Evolutionary conservation across 2,113 vertebrate species (phyloP).

Genomic region (Rhinolophus sinicus): DNA sequence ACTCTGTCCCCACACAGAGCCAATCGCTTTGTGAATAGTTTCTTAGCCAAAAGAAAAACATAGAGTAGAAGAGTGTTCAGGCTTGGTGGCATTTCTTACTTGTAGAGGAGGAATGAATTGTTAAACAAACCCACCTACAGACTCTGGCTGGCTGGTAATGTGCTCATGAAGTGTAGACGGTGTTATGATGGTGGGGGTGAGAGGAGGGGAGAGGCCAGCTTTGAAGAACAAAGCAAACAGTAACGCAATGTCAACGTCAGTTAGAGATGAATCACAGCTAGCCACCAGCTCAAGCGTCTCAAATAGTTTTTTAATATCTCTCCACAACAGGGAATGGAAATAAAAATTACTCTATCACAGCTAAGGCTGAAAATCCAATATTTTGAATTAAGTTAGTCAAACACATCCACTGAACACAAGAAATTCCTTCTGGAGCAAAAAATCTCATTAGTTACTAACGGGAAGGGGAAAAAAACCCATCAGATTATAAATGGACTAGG

Average conservation of each 20-base stretch:
- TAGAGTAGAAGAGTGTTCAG: neutral
- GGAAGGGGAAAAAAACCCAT: neutral
- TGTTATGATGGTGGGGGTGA: neutral
- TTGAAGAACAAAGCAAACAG: neutral
- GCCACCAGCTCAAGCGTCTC: neutral
- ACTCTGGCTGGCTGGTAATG: neutral
- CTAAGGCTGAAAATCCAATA: constrained; percentile 48
- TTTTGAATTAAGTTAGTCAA: constrained; percentile 61
- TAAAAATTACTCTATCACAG: constrained; percentile 22
- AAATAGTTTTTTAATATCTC: constrained; percentile 35
- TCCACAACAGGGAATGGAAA: neutral
- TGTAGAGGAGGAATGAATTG: neutral
- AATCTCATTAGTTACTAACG: constrained; percentile 25
- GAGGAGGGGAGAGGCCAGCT: neutral
- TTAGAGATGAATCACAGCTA: constrained; percentile 8
- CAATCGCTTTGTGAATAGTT: neutral
- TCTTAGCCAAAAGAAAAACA: constrained; percentile 21
- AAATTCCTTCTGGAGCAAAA: constrained; percentile 44
- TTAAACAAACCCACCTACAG: neutral
- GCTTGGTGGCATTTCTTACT: neutral
- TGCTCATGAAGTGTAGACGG: neutral
- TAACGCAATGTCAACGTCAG: neutral
- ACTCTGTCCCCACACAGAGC: neutral
- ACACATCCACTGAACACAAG: constrained; percentile 41
- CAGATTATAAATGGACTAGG: constrained; percentile 40